Evolutionary conservation across 2,797 vertebrate genomes (phyloP), one percentile per base, ranked within the genome.

Genomic region (Poecilia velifera): DNA sequence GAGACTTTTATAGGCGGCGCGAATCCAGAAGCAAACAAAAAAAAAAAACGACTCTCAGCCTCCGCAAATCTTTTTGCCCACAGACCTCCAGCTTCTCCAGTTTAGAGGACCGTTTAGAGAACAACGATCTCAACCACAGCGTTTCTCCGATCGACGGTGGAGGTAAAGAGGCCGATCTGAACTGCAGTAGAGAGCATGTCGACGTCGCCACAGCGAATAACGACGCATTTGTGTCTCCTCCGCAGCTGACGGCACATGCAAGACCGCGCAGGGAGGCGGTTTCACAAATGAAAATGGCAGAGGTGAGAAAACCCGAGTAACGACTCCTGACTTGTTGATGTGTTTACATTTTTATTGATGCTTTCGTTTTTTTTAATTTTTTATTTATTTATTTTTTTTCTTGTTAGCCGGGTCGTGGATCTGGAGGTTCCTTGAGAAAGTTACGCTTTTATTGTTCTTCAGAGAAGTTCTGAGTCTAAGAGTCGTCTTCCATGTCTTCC

Each of bases 11-110:
- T 22, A 62, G 1, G 1, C 2, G 31, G 59, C 20, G n/a, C 31
- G 6, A 68, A 1, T 14, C 2, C 2, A 28, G 14, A 2, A 51
- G 0, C 16, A 47, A 72, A 9, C 7, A 41, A 41, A 41, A 1
- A 1, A 43, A 31, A 1, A 43, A 28, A 22, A 31, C 45, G 28
- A 51, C 70, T 7, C 76, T 39, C 57, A 36, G 49, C 49, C 1
- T 76, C 31, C 12, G 1, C 4, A 31, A 81, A 36, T 76, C 28
- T 28, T 80, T 80, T 22, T 7, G 16, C 84, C 64, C 70, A 0
- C 86, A 98, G 97, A 76, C 82, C 45, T 94, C 87, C 0, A 94
- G 91, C 78, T 88, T 87, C 22, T 94, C 91, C 0, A 95, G 95
- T 86, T 45, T 87, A 5, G 96, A 97, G 13, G 94, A 94, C 43